Conservation (phyloP, 2,113 vertebrate species). For the Nansenia antarctica region DNA sequence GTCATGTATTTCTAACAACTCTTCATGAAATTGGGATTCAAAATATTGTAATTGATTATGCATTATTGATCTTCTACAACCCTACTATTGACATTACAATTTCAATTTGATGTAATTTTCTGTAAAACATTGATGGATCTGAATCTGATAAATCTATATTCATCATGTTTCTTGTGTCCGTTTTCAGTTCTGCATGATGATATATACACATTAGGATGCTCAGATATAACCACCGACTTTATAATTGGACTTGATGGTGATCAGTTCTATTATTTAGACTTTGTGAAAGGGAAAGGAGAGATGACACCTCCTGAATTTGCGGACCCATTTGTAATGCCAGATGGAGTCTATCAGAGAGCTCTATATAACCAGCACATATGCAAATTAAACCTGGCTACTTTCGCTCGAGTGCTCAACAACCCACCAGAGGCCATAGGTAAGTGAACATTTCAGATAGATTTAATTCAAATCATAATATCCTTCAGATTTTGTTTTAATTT, state of each 20-base stretch:
- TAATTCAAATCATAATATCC: not conserved
- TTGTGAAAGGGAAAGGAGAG: not conserved
- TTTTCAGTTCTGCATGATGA: conserved; percentile 11
- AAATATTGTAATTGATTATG: not conserved
- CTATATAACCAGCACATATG: rapidly evolving
- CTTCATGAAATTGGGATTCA: not conserved
- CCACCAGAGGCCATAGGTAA: conserved; percentile 18
- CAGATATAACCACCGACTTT: not conserved
- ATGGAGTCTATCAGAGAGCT: rapidly evolving
- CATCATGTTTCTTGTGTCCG: not conserved
- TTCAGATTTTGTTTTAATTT: not conserved
- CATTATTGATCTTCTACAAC: not conserved
- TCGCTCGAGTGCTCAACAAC: not conserved
- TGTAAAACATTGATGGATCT: too few species aligned
- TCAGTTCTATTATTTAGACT: conserved; percentile 25
- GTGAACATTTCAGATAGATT: not conserved
- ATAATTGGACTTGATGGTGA: conserved; percentile 26
- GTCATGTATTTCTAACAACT: too few species aligned
- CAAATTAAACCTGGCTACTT: not conserved
- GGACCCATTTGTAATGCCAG: rapidly evolving
- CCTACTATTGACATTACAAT: too few species aligned
- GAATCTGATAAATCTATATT: too few species aligned
- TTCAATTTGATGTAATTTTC: too few species aligned
- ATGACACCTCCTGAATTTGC: conserved; percentile 18
- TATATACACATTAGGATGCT: rapidly evolving